Base-by-base conservation (phyloP, 2,888 invertebrate species). In the Thelaira solivaga region DNA sequence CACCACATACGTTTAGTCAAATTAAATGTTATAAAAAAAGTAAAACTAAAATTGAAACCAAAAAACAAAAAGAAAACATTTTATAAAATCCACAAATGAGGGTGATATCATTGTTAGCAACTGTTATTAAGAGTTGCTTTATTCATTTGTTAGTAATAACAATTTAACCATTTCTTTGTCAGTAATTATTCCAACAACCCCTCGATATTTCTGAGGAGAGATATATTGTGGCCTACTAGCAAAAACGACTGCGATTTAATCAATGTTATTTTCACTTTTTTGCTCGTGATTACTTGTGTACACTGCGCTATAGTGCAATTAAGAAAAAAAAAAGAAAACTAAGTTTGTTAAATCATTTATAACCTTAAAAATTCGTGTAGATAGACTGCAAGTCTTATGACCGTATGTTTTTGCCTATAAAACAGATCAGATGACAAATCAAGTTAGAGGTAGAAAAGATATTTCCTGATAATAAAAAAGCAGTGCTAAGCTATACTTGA, bases 241-340 rank as follows among this genome's bases (percentile, higher is more conserved):
- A 67, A 74, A 53, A n/a, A n/a, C n/a, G n/a, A n/a, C 24, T 73
- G 68, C 68, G 73, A 69, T 73, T 73, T 69, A 73, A 77, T 73
- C 73, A 77, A 73, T 73, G 49, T 43, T 24, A 29, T 26, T 18
- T 31, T 18, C 29, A 26, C 34, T 24, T 36, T 55, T 26, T 18
- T 43, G n/a, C n/a, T n/a, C n/a, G n/a, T n/a, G n/a, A n/a, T n/a
- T n/a, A n/a, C n/a, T n/a, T n/a, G n/a, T n/a, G n/a, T n/a, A n/a
- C n/a, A n/a, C n/a, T n/a, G n/a, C n/a, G n/a, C n/a, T n/a, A n/a
- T n/a, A n/a, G n/a, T n/a, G n/a, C n/a, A n/a, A n/a, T n/a, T n/a
- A n/a, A n/a, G n/a, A n/a, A n/a, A n/a, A n/a, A n/a, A n/a, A n/a
- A n/a, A n/a, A n/a, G n/a, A n/a, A n/a, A n/a, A n/a, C n/a, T n/a